Evolutionary conservation across 2,113 vertebrate species (phyloP).

Genomic region (Numida meleagris): DNA sequence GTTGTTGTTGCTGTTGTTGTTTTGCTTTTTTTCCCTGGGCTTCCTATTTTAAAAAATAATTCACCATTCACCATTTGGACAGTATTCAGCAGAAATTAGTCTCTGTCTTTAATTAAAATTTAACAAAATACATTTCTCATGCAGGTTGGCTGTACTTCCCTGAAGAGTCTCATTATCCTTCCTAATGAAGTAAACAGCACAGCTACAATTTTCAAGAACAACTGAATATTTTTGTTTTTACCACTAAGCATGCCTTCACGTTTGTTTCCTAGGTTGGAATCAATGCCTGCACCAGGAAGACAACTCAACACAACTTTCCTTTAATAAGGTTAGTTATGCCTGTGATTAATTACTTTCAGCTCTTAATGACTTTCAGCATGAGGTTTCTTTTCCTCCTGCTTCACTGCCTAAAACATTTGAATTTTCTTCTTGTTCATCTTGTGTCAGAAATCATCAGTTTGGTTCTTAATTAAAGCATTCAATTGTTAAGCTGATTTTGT

Average conservation of each 20-base stretch:
- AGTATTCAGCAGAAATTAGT: constrained; percentile 14
- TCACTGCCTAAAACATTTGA: constrained; percentile 2
- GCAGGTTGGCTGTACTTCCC: background rate
- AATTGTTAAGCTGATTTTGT: background rate
- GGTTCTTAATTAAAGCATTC: constrained; percentile 23
- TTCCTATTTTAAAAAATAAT: constrained; percentile 36
- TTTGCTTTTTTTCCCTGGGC: no score
- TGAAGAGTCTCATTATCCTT: constrained; percentile 24
- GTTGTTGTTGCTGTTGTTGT: no score
- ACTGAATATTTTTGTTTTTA: constrained; percentile 5
- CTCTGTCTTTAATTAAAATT: constrained; percentile 33
- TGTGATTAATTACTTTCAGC: constrained; percentile 32
- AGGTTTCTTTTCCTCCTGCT: constrained; percentile 31
- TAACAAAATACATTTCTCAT: constrained; percentile 9
- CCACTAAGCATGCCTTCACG: background rate
- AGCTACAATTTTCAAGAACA: background rate
- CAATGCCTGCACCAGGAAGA: background rate
- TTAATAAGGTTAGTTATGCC: constrained; percentile 8
- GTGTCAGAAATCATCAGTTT: constrained; percentile 6
- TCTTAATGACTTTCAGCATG: constrained; percentile 27
- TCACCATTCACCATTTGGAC: constrained; percentile 7
- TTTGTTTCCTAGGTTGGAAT: constrained; percentile 29
- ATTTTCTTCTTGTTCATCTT: background rate
- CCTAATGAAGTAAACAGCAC: background rate
- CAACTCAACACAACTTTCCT: constrained; percentile 2